A percentile compares a stretch with the other conserved stretches of the same genome.
Evolutionary conservation across 2,113 vertebrate genomes (phyloP).

Genomic region (Poeciliopsis occidentalis): DNA sequence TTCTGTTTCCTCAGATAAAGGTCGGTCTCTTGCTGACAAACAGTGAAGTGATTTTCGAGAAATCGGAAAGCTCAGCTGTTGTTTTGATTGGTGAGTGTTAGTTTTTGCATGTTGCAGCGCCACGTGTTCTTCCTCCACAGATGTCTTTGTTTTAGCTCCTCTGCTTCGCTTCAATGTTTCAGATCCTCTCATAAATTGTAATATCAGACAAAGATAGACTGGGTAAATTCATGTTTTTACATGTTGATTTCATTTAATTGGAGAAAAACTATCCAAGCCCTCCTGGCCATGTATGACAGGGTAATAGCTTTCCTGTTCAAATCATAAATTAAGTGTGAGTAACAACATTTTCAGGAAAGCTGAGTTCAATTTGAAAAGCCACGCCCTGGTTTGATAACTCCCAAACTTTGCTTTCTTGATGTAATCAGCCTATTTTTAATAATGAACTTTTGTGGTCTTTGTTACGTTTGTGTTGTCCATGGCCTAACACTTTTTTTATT

Average conservation of each 20-base stretch:
- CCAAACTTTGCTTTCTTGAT: not conserved
- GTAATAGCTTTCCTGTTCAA: not conserved
- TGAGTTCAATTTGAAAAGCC: not conserved
- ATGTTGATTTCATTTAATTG: not conserved
- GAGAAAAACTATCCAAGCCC: not conserved
- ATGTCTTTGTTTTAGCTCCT: not conserved
- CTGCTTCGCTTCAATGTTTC: not conserved
- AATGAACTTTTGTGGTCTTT: too few species aligned
- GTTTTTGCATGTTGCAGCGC: too few species aligned
- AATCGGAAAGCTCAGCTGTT: conserved; percentile 91
- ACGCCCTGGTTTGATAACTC: not conserved
- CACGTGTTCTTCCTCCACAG: too few species aligned
- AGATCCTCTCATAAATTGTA: too few species aligned
- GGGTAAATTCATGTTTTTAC: not conserved
- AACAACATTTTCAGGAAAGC: not conserved
- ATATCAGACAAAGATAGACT: too few species aligned
- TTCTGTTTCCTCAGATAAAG: conserved; percentile 80
- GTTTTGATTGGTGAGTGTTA: conserved; percentile 88
- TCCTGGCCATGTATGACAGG: not conserved
- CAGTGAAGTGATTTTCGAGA: conserved; percentile 97
- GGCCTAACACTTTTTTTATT: too few species aligned
- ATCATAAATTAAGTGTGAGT: not conserved
- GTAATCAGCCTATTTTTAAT: too few species aligned
- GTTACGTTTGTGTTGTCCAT: too few species aligned
- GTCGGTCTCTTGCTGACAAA: conserved; percentile 91